Evolutionary conservation across 2,113 vertebrate species (phyloP).

Genomic region (Myotis yumanensis): DNA sequence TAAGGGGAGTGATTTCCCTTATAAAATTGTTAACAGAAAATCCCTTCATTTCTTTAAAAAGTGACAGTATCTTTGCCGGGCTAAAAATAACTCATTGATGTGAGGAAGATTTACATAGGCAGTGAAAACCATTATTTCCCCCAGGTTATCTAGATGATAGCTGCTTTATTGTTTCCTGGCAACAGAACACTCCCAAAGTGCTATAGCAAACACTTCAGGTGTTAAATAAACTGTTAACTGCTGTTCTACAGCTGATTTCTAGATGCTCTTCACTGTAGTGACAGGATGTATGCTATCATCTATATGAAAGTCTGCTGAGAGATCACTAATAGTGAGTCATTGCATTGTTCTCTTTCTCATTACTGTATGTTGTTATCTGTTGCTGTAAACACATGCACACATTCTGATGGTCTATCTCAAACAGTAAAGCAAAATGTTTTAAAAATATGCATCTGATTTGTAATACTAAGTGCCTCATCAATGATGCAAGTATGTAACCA

Average conservation of each 20-base stretch:
- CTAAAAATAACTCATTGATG: neutral
- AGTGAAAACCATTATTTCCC: slow-evolving; percentile 24
- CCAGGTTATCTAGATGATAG: slow-evolving; percentile 25
- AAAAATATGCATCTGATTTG: slow-evolving; percentile 10
- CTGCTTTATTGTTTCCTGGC: neutral
- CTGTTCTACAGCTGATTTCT: slow-evolving; percentile 26
- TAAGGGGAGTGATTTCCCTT: neutral
- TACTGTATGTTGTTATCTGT: neutral
- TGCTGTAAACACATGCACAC: neutral
- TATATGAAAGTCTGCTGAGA: neutral
- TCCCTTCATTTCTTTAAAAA: neutral
- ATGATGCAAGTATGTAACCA: neutral
- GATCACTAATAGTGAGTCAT: slow-evolving; percentile 17
- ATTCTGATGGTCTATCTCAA: neutral
- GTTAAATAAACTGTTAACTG: slow-evolving; percentile 33
- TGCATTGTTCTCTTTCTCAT: neutral
- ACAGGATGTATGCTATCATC: neutral
- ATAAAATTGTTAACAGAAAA: neutral
- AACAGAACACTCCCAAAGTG: neutral
- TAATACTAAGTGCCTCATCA: slow-evolving; percentile 28
- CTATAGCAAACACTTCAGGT: slow-evolving; percentile 13
- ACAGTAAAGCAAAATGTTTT: neutral
- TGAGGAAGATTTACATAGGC: neutral
- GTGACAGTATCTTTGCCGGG: neutral
- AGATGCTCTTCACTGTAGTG: neutral